These are phyloP conservation scores for Nannobrachium achirus DNA, from an alignment of 2,113 vertebrate species.

Conservation along the genomic window DNA sequence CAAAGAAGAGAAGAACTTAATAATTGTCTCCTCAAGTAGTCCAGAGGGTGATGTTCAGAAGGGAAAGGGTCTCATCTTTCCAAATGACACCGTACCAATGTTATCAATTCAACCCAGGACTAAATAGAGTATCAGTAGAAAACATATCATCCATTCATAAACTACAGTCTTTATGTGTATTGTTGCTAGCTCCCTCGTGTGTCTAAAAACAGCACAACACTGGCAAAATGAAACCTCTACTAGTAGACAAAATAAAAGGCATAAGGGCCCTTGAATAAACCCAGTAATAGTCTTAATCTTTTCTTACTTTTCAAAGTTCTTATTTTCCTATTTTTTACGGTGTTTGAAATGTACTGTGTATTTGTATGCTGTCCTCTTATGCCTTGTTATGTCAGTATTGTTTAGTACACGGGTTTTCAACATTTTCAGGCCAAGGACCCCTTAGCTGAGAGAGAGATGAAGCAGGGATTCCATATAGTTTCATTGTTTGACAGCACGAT, in stretches of 20 bases:
- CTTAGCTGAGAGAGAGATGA: too few relatives aligned
- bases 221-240: not conserved
- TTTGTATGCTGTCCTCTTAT: too few relatives aligned
- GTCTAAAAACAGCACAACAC: conserved; percentile 32
- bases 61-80: not conserved
- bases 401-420: too few relatives aligned
- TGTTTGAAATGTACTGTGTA: too few relatives aligned
- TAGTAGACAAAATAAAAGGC: conserved; percentile 1
- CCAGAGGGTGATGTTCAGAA: not conserved
- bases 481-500: too few relatives aligned
- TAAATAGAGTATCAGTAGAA: not conserved
- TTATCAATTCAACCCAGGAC: not conserved
- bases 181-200: conserved; percentile 56
- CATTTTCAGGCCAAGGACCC: too few relatives aligned
- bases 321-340: not conserved
- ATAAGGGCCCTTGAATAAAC: conserved; percentile 2
- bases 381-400: too few relatives aligned
- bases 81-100: conserved; percentile 3
- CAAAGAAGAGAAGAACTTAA: not conserved
- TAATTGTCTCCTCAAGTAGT: not conserved
- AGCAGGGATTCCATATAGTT: too few relatives aligned
- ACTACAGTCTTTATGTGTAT: not conserved
- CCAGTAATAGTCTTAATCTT: not conserved
- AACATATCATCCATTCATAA: not conserved
- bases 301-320: not conserved